phyloP scores from a whole-genome alignment of 2,113 vertebrate species.

The Larimichthys crocea region DNA sequence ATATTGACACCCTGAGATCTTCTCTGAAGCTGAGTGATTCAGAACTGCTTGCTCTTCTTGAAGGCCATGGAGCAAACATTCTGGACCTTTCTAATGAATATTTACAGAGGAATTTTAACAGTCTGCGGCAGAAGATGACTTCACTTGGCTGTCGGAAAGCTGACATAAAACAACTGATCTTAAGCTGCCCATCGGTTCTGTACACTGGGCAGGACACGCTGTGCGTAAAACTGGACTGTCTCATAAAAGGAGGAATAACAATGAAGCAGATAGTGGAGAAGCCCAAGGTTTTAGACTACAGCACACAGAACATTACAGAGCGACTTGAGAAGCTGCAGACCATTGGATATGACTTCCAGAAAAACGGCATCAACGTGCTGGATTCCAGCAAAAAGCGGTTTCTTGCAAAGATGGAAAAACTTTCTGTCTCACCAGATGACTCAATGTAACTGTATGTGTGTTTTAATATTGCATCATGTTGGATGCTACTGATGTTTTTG shows the following conservation, averaged over 20 bases:
- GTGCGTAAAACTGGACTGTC: constrained; percentile 82
- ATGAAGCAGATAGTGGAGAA: constrained; percentile 79
- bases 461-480: not conserved
- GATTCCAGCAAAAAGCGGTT: constrained; percentile 83
- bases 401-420: constrained; percentile 79
- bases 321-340: constrained; percentile 78
- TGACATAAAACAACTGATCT: constrained; percentile 76
- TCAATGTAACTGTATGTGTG: constrained; percentile 20
- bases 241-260: constrained; percentile 80
- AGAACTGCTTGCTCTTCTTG: constrained; percentile 81
- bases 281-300: constrained; percentile 82
- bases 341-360: constrained; percentile 82
- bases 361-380: constrained; percentile 81
- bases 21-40: constrained; percentile 75
- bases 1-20: constrained; percentile 77
- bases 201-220: constrained; percentile 79
- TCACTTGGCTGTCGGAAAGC: constrained; percentile 71
- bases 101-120: constrained; percentile 79
- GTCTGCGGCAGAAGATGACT: constrained; percentile 75
- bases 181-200: constrained; percentile 74
- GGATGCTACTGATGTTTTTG: not conserved
- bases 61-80: constrained; percentile 77
- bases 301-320: constrained; percentile 75
- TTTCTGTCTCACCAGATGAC: constrained; percentile 19
- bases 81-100: constrained; percentile 84